Base-by-base conservation (phyloP, 1,140 invertebrate genomes). In the Idris sp. region DNA sequence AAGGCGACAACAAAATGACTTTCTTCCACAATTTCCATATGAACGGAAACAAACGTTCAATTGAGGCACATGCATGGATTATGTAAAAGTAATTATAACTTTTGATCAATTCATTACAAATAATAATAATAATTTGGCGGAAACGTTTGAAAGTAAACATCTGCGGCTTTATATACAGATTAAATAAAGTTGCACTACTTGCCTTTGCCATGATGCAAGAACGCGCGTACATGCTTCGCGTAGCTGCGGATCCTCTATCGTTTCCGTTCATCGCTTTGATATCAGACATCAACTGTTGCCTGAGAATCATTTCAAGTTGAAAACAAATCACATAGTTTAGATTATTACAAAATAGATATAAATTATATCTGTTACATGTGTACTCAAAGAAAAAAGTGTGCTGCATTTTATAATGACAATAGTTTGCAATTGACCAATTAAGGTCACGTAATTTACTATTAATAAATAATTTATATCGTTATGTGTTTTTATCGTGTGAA, bases 241-340 rank as follows among this genome's bases (percentile, higher is more conserved):
- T 46, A 59, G 49, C 30, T 22, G 0, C 10, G 33, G 22, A 67
- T 67, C 51, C 49, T 49, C 46, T 59, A 69, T 69, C 65, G 35
- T 69, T 69, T 69, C 65, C 54, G 54, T 69, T 35, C 35, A 59
- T 59, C 54, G 46, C 49, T n/a, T n/a, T n/a, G n/a, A n/a, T n/a
- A n/a, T n/a, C n/a, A n/a, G n/a, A 9, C 51, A 49, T 58, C 51
- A 46, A 9, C n/a, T 19, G 10, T 53, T 19, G 40, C 40, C 43
- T 62, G 58, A 41, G 58, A 62, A 49, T 49, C 25, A 22, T 41
- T 62, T 40, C 25, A 7, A n/a, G n/a, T n/a, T 25, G 22, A 46
- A 13, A 53, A 46, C 43, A 64, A 43, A 35, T 1, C n/a, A 9
- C 22, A 22, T 38, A 51, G 35, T 35, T 43, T 25, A 53, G 30